A percentile compares a stretch with the other conserved stretches of the same genome.
Evolutionary conservation across 2,888 invertebrate genomes (phyloP).

Genomic region (Rhingia rostrata): DNA sequence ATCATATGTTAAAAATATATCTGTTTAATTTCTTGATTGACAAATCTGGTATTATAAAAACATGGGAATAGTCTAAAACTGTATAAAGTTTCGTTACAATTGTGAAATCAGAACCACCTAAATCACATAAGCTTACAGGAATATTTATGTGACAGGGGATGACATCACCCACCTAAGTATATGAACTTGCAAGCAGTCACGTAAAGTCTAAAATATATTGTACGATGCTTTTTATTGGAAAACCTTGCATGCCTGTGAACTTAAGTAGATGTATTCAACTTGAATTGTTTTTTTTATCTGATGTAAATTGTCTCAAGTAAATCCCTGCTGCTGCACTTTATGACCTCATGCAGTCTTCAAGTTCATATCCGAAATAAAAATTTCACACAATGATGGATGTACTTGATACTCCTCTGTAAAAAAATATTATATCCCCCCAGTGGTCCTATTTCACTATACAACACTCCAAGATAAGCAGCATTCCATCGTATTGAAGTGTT

Average conservation of each 20-base stretch:
- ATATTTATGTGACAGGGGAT: too few relatives aligned
- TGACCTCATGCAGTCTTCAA: conserved; percentile 21
- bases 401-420: conserved; percentile 42
- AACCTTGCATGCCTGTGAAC: conserved; percentile 3
- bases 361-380: conserved; percentile 12
- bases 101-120: too few relatives aligned
- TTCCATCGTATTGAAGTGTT: neutral
- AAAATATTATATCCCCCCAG: neutral
- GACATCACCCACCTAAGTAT: too few relatives aligned
- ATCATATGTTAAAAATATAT: too few relatives aligned
- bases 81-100: too few relatives aligned
- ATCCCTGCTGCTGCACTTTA: neutral
- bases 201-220: too few relatives aligned
- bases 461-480: conserved; percentile 4
- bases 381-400: conserved; percentile 46
- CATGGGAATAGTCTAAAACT: too few relatives aligned
- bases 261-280: neutral
- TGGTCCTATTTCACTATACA: conserved; percentile 12
- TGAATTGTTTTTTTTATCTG: conserved; percentile 11
- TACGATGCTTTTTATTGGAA: neutral
- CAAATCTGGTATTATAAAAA: too few relatives aligned
- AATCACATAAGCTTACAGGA: too few relatives aligned
- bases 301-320: conserved; percentile 58
- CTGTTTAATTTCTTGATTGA: too few relatives aligned
- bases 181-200: too few relatives aligned